Conservation (phyloP, 2,888 invertebrate genomes). For the Craniophora ligustri region DNA sequence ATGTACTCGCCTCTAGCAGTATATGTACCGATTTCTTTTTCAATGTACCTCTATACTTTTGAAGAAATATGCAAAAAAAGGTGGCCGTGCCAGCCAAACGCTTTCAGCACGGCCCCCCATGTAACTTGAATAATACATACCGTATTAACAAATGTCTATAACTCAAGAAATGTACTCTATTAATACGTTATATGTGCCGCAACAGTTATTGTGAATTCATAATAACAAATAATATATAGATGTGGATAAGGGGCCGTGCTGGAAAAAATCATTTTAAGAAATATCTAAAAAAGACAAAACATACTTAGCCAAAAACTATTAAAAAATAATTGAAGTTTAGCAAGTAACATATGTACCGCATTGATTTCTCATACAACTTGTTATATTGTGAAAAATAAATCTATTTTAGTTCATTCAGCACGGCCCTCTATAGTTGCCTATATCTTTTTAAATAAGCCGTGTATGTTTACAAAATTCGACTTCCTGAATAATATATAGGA, state of each 20-base stretch:
- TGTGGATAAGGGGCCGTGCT: constrained; percentile 15
- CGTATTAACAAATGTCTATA: not conserved
- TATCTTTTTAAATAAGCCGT: constrained; percentile 16
- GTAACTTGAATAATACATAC: constrained; percentile 10
- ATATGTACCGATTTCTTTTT: constrained; percentile 13
- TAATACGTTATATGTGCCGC: constrained; percentile 10
- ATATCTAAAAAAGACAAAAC: constrained; percentile 12
- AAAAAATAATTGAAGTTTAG: constrained; percentile 15
- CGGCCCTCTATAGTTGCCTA: constrained; percentile 10
- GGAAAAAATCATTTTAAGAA: constrained; percentile 14
- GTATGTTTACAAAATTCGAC: constrained; percentile 20
- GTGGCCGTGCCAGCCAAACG: constrained; percentile 15
- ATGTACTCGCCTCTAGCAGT: constrained; percentile 12
- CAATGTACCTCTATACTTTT: constrained; percentile 13
- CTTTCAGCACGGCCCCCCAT: constrained; percentile 15
- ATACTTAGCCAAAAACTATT: constrained; percentile 15
- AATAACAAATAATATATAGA: constrained; percentile 19
- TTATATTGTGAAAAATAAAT: constrained; percentile 13
- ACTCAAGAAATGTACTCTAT: constrained; percentile 9
- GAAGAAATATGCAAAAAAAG: constrained; percentile 14
- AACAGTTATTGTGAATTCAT: constrained; percentile 19
- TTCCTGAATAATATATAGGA: constrained; percentile 16
- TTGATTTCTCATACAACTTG: constrained; percentile 13
- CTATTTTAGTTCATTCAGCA: constrained; percentile 11
- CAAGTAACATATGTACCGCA: constrained; percentile 13